These are phyloP conservation scores for Chloroclystis v-ata DNA, from an alignment of 2,888 invertebrate species.

Conservation along the genomic window DNA sequence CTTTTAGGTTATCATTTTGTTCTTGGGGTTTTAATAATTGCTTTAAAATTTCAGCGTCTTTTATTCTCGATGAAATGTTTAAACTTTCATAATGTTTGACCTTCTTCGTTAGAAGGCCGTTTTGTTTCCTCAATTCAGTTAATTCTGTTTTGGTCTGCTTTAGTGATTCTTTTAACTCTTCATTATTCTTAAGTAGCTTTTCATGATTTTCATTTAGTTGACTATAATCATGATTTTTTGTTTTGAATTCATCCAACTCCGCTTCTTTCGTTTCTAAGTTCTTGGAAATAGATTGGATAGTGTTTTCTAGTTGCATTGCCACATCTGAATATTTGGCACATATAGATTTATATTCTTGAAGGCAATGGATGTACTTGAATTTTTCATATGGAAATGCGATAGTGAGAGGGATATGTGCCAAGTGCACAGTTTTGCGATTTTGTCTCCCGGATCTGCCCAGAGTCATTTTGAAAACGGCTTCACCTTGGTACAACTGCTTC, in stretches of 20 bases:
- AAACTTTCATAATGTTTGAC: slow-evolving; percentile 1
- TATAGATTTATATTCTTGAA: slow-evolving; percentile 15
- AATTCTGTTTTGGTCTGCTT: slow-evolving; percentile 6
- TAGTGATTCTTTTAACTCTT: background rate
- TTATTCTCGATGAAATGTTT: slow-evolving; percentile 1
- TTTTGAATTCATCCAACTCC: background rate
- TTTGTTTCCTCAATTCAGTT: slow-evolving; percentile 1
- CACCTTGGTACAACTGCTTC: slow-evolving; percentile 11
- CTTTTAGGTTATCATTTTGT: background rate
- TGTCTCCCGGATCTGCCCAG: slow-evolving; percentile 12
- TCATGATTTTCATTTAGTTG: background rate
- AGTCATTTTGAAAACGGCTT: slow-evolving; percentile 16
- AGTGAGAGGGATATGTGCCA: slow-evolving; percentile 11
- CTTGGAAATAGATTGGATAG: slow-evolving; percentile 9
- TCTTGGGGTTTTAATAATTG: slow-evolving; percentile 1
- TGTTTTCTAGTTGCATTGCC: slow-evolving; percentile 7
- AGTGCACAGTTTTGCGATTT: slow-evolving; percentile 11
- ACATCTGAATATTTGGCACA: slow-evolving; percentile 15
- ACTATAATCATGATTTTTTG: slow-evolving; percentile 2
- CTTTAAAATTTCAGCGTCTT: slow-evolving; percentile 7
- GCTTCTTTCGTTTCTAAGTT: slow-evolving; percentile 4
- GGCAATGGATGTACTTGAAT: slow-evolving; percentile 9
- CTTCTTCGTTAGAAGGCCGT: background rate
- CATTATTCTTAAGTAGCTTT: background rate
- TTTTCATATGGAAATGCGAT: slow-evolving; percentile 14